Conservation (phyloP, 2,797 vertebrate genomes). For the Benthosema pterotum region DNA sequence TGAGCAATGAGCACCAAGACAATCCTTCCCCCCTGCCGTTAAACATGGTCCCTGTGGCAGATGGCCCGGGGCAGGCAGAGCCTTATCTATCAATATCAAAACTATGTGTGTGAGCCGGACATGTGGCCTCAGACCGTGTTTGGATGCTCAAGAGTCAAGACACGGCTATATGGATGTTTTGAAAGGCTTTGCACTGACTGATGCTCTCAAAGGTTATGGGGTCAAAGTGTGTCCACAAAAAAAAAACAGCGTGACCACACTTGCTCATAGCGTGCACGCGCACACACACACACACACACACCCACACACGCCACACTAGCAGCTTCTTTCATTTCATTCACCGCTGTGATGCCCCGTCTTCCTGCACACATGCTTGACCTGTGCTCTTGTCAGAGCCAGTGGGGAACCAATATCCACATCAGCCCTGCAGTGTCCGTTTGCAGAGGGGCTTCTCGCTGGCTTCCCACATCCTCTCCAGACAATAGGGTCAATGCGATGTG, state of each 20-base stretch:
- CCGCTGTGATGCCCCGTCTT: conserved; percentile 7
- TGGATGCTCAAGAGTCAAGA: neutral
- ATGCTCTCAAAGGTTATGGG: conserved; percentile 31
- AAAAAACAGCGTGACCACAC: conserved; percentile 18
- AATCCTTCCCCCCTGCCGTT: conserved; percentile 39
- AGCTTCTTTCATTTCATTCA: conserved; percentile 13
- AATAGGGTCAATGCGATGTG: conserved; percentile 42
- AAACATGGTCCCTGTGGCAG: conserved; percentile 56
- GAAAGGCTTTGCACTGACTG: conserved; percentile 31
- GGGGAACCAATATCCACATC: conserved; percentile 34
- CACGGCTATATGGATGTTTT: neutral
- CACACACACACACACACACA: conserved; percentile 3
- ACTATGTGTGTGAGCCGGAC: conserved; percentile 16
- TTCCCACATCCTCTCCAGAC: conserved; percentile 43
- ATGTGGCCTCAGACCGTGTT: conserved; percentile 8
- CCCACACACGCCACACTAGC: conserved; percentile 47
- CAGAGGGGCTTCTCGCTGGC: conserved; percentile 26
- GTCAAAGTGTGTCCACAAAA: conserved; percentile 39
- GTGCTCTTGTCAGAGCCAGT: conserved; percentile 9
- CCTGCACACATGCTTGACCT: conserved; percentile 33
- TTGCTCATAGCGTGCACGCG: conserved; percentile 3
- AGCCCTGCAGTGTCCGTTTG: conserved; percentile 40
- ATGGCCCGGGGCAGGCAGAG: conserved; percentile 40
- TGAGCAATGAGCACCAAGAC: conserved; percentile 21
- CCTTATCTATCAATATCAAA: conserved; percentile 21